Percentiles rank a stretch among this genome's conserved stretches.
Evolutionary conservation across 2,797 vertebrate genomes (phyloP).

Genomic region (Jordanella pulchra): DNA sequence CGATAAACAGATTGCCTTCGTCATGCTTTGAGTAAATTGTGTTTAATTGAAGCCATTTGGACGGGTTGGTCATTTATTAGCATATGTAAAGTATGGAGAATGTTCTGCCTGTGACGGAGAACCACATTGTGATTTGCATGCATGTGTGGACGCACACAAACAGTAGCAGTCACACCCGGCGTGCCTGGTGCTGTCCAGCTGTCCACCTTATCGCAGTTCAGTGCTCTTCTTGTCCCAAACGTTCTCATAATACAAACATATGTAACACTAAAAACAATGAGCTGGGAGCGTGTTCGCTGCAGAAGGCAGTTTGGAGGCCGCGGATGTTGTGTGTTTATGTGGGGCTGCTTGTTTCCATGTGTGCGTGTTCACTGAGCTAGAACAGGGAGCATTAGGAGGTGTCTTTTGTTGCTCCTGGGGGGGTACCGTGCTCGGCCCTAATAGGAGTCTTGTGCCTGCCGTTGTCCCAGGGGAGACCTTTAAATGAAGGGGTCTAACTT

Average conservation of each 20-base stretch:
- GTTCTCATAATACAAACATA: slow-evolving; percentile 48
- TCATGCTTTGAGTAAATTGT: neutral
- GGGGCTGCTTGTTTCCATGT: slow-evolving; percentile 63
- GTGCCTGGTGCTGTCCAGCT: slow-evolving; percentile 78
- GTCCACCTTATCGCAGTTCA: slow-evolving; percentile 79
- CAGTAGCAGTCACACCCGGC: slow-evolving; percentile 62
- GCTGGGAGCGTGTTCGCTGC: slow-evolving; percentile 46
- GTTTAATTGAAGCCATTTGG: slow-evolving; percentile 21
- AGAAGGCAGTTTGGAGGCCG: slow-evolving; percentile 54
- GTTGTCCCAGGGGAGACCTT: slow-evolving; percentile 80
- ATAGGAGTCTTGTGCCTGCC: slow-evolving; percentile 87
- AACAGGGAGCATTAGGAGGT: slow-evolving; percentile 81
- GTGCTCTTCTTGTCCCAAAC: slow-evolving; percentile 52
- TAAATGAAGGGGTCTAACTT: slow-evolving; percentile 86
- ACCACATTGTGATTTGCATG: slow-evolving; percentile 45
- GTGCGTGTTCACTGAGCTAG: slow-evolving; percentile 73
- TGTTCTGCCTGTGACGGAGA: slow-evolving; percentile 34
- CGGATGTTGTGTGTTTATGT: slow-evolving; percentile 62
- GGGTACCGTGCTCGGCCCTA: slow-evolving; percentile 80
- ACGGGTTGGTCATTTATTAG: slow-evolving; percentile 3
- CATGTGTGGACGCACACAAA: slow-evolving; percentile 68
- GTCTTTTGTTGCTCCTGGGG: slow-evolving; percentile 84
- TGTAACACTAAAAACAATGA: slow-evolving; percentile 58
- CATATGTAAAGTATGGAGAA: slow-evolving; percentile 18
- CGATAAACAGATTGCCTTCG: neutral